Percentiles rank a stretch among this genome's conserved stretches.
Evolutionary conservation across 2,113 vertebrate species (phyloP).

Genomic region (Hippocampus mohnikei): DNA sequence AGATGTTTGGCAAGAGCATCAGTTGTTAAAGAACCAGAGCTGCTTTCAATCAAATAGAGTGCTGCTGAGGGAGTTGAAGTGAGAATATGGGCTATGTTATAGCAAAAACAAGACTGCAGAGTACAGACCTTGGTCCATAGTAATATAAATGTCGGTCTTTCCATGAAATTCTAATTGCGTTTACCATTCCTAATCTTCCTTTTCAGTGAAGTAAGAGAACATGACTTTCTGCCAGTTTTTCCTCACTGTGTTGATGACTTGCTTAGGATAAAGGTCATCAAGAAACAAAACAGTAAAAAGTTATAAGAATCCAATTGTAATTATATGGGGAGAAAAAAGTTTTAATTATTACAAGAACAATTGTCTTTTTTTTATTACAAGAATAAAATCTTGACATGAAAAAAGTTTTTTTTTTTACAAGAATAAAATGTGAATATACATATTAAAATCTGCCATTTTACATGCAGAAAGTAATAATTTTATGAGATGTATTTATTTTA

Average conservation of each 20-base stretch:
- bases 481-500: too few relatives aligned
- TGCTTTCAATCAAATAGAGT: slow-evolving; percentile 35
- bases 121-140: neutral
- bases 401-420: neutral
- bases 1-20: slow-evolving; percentile 44
- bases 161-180: neutral
- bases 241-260: neutral
- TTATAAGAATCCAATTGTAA: neutral
- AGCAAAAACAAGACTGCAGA: neutral
- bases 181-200: neutral
- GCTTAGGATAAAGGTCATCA: neutral
- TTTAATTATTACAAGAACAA: neutral
- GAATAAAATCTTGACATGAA: neutral
- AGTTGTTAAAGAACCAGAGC: slow-evolving; percentile 40
- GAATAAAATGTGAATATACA: neutral
- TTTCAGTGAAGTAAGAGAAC: neutral
- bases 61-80: neutral
- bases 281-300: neutral
- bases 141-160: neutral
- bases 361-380: neutral
- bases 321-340: neutral
- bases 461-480: too few relatives aligned
- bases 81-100: neutral
- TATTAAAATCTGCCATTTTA: too few relatives aligned
- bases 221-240: neutral